Conservation (phyloP, 1,140 invertebrate species). For the Cydia fagiglandana region DNA sequence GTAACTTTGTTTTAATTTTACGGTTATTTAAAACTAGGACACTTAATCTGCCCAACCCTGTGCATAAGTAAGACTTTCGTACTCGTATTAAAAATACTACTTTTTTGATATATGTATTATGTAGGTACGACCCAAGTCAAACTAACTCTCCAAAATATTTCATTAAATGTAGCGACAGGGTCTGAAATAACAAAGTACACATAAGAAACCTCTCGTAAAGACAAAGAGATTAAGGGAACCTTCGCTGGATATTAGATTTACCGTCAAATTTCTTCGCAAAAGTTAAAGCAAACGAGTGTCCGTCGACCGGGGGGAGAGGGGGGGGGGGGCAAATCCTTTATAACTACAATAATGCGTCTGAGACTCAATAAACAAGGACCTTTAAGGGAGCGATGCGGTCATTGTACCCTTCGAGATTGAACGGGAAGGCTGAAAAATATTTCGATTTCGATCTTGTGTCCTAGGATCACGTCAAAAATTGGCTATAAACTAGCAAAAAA, state of each 20-base stretch:
- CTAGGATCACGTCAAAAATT: neutral
- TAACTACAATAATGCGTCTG: slow-evolving; percentile 41
- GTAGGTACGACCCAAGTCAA: slow-evolving; percentile 19
- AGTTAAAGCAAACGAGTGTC: slow-evolving; percentile 37
- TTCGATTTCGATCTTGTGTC: neutral
- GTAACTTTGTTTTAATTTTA: no score
- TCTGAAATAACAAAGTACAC: slow-evolving; percentile 28
- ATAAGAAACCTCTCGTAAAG: slow-evolving; percentile 32
- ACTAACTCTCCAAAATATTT: slow-evolving; percentile 26
- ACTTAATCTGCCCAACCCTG: no score
- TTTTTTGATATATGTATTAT: slow-evolving; percentile 10
- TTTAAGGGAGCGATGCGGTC: slow-evolving; percentile 33
- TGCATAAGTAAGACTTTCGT: no score
- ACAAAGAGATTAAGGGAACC: slow-evolving; percentile 32
- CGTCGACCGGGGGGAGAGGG: neutral
- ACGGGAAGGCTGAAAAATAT: slow-evolving; percentile 21
- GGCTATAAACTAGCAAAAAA: neutral
- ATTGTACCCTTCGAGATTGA: slow-evolving; percentile 34
- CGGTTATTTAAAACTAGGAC: no score
- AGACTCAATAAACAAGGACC: slow-evolving; percentile 42
- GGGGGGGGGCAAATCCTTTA: slow-evolving; percentile 32
- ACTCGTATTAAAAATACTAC: neutral
- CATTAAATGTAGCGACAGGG: slow-evolving; percentile 25
- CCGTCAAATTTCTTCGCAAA: slow-evolving; percentile 41
- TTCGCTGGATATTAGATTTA: slow-evolving; percentile 40